Percentiles rank a stretch among this genome's conserved stretches.
phyloP scores from a whole-genome alignment of 2,888 invertebrate species.

The Lypha dubia region DNA sequence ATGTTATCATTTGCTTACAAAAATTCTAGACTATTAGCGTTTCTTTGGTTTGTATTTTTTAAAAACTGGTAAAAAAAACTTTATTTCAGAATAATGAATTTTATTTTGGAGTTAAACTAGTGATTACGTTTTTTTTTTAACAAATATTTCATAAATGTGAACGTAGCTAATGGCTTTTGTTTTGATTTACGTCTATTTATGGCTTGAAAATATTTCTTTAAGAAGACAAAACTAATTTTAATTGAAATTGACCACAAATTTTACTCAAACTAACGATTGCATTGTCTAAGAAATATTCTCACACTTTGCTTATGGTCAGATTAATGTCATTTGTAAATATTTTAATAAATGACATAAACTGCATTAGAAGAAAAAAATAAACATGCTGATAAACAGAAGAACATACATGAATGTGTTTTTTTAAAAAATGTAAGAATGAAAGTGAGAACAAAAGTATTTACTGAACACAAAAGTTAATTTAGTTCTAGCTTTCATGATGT shows the following conservation, averaged over 20 bases:
- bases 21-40: too few relatives aligned
- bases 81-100: too few relatives aligned
- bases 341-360: conserved; percentile 40
- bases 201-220: not conserved
- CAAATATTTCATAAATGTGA: too few relatives aligned
- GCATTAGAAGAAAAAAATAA: conserved; percentile 28
- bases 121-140: too few relatives aligned
- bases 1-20: too few relatives aligned
- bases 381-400: conserved; percentile 23
- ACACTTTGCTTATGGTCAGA: conserved; percentile 57
- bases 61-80: too few relatives aligned
- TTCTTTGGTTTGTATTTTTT: too few relatives aligned
- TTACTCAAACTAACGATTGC: not conserved
- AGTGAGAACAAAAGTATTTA: conserved; percentile 34
- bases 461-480: conserved; percentile 5
- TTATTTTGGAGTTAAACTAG: too few relatives aligned
- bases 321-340: conserved; percentile 55
- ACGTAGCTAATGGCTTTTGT: conserved; percentile 18
- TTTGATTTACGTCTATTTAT: not conserved
- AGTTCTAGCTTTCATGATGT: conserved; percentile 39
- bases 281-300: conserved; percentile 50
- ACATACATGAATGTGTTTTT: not conserved
- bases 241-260: not conserved
- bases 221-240: not conserved
- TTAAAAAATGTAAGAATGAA: conserved; percentile 26